phyloP scores from a whole-genome alignment of 2,888 invertebrate genomes.

The Standfussiana lucernea region DNA sequence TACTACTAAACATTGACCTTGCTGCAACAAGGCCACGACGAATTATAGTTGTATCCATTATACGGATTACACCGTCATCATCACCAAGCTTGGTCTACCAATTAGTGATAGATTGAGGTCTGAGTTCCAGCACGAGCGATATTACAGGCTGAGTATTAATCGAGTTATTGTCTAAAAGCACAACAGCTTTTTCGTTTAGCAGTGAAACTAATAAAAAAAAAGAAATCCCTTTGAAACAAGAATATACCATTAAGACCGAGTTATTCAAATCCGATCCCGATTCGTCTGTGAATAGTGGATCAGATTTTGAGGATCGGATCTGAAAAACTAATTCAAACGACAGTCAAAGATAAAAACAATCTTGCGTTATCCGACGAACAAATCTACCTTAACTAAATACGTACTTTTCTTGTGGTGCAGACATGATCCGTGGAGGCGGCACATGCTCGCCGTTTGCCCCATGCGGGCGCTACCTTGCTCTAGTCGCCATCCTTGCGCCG shows the following conservation, averaged over 20 bases:
- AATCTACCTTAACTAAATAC: conserved; percentile 76
- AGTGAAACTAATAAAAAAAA: neutral
- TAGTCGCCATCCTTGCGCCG: conserved; percentile 83
- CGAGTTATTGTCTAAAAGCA: neutral
- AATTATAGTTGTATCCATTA: conserved; percentile 13
- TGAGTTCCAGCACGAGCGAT: neutral
- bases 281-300: neutral
- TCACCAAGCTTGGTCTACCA: conserved; percentile 14
- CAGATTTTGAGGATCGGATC: neutral
- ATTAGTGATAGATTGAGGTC: conserved; percentile 27
- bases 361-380: neutral
- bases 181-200: neutral
- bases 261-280: neutral
- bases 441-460: conserved; percentile 96
- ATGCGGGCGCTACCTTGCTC: conserved; percentile 91
- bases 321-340: neutral
- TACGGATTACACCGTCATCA: conserved; percentile 28
- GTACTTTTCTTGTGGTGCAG: conserved; percentile 94
- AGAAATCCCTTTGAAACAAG: neutral
- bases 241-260: neutral
- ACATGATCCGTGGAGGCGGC: conserved; percentile 94
- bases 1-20: conserved; percentile 17
- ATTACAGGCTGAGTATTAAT: neutral
- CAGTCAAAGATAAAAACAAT: neutral
- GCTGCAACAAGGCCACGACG: conserved; percentile 22